Evolutionary conservation across 1,140 invertebrate genomes (phyloP), one percentile per base, ranked within the genome.

Genomic region (Drosophila lini): DNA sequence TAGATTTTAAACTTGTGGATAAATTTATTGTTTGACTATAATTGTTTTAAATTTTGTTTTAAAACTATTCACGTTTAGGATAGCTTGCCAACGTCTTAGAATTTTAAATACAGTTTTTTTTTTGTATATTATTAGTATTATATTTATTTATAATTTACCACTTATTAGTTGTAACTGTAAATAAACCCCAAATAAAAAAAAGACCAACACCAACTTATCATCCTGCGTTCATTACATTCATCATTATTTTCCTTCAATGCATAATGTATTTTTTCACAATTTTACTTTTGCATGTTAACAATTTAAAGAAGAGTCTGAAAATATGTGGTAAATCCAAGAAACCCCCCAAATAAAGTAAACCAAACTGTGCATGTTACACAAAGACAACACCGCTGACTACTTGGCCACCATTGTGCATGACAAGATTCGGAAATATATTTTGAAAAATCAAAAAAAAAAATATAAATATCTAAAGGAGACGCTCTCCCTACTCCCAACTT

Each of bases 221-320:
- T 38, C 32, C 58, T 36, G 38, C 36, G 40, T 68, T 42, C 47
- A 65, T 65, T 53, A 31, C 47, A 62, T 34, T 28, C 47, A 69
- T 44, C 13, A 11, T n/a, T 36, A 15, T 38, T 16, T 19, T 13
- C 10, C 41, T 34, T 25, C 11, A 41, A 34, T 53, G 42, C 42
- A 69, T 32, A 63, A 69, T 67, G 41, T 55, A 67, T 36, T 48
- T 42, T 55, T 55, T 68, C 53, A 47, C 41, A 8, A 76, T 67
- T 75, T 75, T 77, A 55, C 63, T 68, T 68, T 81, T 86, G 86
- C 81, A 90, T 90, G 79, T 69, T 74, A 58, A 76, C 60, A 58
- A 88, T 76, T 74, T 83, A 71, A 69, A 80, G 86, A 91, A 82
- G 81, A 90, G 45, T 71, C 86, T 58, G 79, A 91, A 70, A 90